Evolutionary conservation across 1,140 invertebrate genomes (phyloP), one percentile per base, ranked within the genome.

Genomic region (Caenorhabditis brenneri): DNA sequence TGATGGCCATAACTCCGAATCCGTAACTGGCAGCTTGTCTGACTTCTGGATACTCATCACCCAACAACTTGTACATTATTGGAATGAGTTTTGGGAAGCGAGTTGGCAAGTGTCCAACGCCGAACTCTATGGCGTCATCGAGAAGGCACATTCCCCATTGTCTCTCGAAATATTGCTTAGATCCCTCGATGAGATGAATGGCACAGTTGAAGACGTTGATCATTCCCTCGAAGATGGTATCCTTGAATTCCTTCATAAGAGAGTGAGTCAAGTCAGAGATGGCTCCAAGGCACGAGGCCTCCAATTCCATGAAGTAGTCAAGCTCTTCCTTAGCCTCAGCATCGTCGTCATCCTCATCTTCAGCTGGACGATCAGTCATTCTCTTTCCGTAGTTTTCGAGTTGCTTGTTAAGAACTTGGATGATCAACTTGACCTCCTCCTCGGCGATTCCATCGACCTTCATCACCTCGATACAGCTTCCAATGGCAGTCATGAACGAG

Each of bases 131-230:
- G 4, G 98, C 93, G 92, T 99, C 97, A 91, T 99, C 97, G 91
- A 98, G 99, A 19, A 99, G 95, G 91, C 98, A 99, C 6, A 99
- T 92, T 31, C 95, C 96, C 97, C 97, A 99, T 91, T 99, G 97
- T 79, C 95, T 94, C 91, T 99, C 97, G 12, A 96, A 94, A 93
- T 95, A 97, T 0, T 95, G 93, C 88, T 96, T 93, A 31, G 94
- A 94, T 4, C 94, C 94, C 55, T 89, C 89, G 86, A 98, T 91
- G 31, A 98, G 92, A 90, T 95, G 95, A 12, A 95, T 94, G 91
- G 98, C 96, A 88, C 95, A 94, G 22, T 94, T 94, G 51, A 95
- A 93, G 42, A 99, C 93, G 82, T 94, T 93, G 91, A 99, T 96
- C 87, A 99, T 96, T 86, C 94, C 95, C 0, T 95, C 95, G 91